Evolutionary conservation across 2,888 invertebrate genomes (phyloP), one percentile per base, ranked within the genome.

Genomic region (Chloroclysta siterata): DNA sequence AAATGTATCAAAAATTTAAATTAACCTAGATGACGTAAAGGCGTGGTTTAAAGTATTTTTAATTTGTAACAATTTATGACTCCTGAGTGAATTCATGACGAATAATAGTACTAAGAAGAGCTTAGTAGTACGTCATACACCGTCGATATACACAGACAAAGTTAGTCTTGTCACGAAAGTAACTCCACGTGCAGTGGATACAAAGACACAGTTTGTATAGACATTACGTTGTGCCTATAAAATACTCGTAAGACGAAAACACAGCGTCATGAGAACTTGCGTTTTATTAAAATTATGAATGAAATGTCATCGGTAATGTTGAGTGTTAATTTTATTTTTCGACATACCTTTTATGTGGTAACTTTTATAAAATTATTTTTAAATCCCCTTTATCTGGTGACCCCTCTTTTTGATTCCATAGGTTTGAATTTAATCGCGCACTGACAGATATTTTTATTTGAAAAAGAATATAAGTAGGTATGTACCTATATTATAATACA

Each of bases 91-190:
- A 10, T 42, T 42, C 42, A 42, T 14, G n/a, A 42, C 42, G 5
- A 46, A 15, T 11, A 13, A 4, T 13, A 28, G 22, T 11, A 5
- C 47, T 47, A 22, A 47, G n/a, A 22, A 2, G 22, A 22, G 22
- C 28, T 11, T 15, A 17, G 14, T 60, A 48, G 55, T 62, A 42
- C 33, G 39, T 60, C 52, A 58, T 62, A 42, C 55, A 22, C 44
- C 56, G 51, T 65, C 48, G 50, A 61, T 50, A 56, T 57, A 63
- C 60, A 58, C 60, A 46, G 59, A 69, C 69, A 71, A 69, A 63
- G 63, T 66, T 66, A 56, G 56, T 61, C 50, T 55, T 61, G 65
- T 53, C 61, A 63, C 59, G 50, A 39, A 63, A 66, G 65, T 61
- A 66, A 53, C 59, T 53, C 51, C 59, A 63, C 68, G 66, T 63